phyloP scores from a whole-genome alignment of 2,113 vertebrate genomes.

The Calypte anna region DNA sequence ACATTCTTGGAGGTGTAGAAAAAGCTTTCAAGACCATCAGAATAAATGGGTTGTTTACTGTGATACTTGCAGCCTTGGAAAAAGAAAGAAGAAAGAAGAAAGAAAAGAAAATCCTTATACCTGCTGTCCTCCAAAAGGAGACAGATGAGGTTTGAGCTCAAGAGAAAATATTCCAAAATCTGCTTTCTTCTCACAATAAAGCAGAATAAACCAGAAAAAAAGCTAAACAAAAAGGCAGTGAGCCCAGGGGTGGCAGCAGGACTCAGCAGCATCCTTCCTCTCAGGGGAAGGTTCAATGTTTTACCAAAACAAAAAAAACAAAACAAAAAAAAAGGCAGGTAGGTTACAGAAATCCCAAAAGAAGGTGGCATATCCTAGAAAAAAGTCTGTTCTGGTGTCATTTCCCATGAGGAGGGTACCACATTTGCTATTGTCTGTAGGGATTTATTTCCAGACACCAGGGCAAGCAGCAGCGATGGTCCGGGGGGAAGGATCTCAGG shows the following conservation, averaged over 20 bases:
- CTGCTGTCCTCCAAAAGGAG: not conserved
- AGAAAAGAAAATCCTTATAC: constrained; percentile 20
- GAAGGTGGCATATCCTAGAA: not conserved
- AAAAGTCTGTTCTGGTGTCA: not conserved
- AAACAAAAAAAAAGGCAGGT: not conserved
- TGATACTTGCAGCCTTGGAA: constrained; percentile 23
- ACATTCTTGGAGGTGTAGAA: constrained; percentile 42
- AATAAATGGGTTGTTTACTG: constrained; percentile 65
- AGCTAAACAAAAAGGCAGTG: not conserved
- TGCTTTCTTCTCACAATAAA: not conserved
- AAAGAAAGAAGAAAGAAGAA: not conserved
- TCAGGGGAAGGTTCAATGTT: fast-evolving
- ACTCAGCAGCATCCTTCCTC: not conserved
- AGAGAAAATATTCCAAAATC: constrained; percentile 27
- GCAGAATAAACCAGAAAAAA: not conserved
- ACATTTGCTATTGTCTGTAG: fast-evolving
- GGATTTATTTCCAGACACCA: not conserved
- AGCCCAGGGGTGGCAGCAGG: not conserved
- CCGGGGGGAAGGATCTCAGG: not conserved
- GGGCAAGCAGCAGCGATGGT: fast-evolving
- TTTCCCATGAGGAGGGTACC: not conserved
- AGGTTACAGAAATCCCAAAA: not conserved
- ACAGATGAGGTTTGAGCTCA: not conserved
- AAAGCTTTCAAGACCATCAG: constrained; percentile 55
- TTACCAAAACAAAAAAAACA: not conserved